Evolutionary conservation across 1,140 invertebrate species (phyloP).

Genomic region (Procambarus clarkii): DNA sequence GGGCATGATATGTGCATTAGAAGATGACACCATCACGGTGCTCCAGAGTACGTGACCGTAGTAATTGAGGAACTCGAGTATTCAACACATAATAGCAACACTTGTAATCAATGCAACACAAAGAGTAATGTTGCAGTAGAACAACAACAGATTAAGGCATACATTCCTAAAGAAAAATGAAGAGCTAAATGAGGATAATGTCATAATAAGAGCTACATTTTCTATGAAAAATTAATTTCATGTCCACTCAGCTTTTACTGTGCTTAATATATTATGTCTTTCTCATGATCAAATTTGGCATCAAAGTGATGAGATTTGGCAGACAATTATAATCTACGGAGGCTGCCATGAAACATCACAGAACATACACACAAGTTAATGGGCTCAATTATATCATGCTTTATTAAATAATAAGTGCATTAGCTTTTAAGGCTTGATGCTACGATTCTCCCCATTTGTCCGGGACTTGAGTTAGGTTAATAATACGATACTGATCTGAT

Average conservation of each 20-base stretch:
- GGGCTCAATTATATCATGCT: background rate
- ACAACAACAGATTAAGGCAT: background rate
- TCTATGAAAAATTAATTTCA: background rate
- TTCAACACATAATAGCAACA: background rate
- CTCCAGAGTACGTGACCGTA: background rate
- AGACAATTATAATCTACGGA: background rate
- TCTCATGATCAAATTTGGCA: background rate
- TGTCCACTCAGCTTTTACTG: constrained; percentile 10
- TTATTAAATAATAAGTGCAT: background rate
- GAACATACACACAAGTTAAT: background rate
- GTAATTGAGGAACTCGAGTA: background rate
- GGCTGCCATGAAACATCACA: background rate
- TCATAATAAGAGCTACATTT: background rate
- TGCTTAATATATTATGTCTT: background rate
- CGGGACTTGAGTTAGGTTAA: background rate
- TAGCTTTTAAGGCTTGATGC: background rate
- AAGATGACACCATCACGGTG: constrained; percentile 15
- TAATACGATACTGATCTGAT: too few relatives aligned
- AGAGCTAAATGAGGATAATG: background rate
- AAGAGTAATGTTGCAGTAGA: background rate
- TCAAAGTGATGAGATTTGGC: background rate
- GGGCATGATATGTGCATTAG: constrained; percentile 45
- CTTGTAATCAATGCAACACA: background rate
- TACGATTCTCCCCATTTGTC: background rate
- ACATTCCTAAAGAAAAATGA: background rate